A percentile compares a stretch with the other conserved stretches of the same genome.
Evolutionary conservation across 1,140 invertebrate genomes (phyloP).

Genomic region (Colletes gigas): DNA sequence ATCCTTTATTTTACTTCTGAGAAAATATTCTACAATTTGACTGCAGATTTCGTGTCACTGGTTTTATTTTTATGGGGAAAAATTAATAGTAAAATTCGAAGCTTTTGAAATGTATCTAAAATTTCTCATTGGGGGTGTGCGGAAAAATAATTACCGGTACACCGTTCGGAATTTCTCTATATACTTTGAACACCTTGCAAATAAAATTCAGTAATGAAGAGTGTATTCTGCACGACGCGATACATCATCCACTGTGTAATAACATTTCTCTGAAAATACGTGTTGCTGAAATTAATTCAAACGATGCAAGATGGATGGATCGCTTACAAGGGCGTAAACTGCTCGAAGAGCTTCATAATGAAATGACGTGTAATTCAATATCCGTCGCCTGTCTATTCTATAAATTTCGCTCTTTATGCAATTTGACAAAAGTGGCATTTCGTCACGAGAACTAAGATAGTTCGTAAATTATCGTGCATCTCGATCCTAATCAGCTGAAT

Average conservation of each 20-base stretch:
- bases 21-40: too few species aligned
- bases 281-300: neutral
- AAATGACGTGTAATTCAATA: conserved; percentile 6
- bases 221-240: neutral
- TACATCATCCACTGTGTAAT: neutral
- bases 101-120: too few species aligned
- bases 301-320: neutral
- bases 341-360: neutral
- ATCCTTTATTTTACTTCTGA: too few species aligned
- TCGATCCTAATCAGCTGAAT: too few species aligned
- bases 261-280: neutral
- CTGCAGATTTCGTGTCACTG: too few species aligned
- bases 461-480: neutral
- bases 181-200: neutral
- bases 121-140: too few species aligned
- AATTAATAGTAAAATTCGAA: too few species aligned
- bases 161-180: neutral
- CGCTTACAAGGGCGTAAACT: conserved; percentile 11
- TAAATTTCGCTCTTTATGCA: conserved; percentile 11
- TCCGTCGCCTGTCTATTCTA: neutral
- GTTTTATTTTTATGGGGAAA: too few species aligned
- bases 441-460: too few species aligned
- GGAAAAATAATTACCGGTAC: too few species aligned
- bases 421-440: neutral
- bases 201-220: neutral